These are phyloP conservation scores for Cataglyphis albicans DNA, from an alignment of 2,888 invertebrate species.

Conservation along the genomic window DNA sequence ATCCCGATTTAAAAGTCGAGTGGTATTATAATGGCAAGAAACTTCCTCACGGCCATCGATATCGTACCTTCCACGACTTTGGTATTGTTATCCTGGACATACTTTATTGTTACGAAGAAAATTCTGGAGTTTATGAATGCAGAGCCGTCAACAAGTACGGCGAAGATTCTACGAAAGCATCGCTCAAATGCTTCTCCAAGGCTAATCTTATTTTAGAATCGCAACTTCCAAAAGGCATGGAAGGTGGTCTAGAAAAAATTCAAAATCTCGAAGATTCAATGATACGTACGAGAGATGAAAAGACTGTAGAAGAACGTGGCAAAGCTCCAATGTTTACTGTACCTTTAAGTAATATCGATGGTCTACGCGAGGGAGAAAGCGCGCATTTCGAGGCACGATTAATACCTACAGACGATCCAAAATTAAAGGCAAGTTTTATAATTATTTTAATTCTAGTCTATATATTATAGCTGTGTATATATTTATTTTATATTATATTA, in stretches of 20 bases:
- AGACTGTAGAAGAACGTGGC: constrained; percentile 91
- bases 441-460: constrained; percentile 16
- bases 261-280: constrained; percentile 96
- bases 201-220: constrained; percentile 96
- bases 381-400: constrained; percentile 96
- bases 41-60: constrained; percentile 97
- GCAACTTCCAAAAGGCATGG: constrained; percentile 97
- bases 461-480: background rate
- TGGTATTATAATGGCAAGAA: constrained; percentile 98
- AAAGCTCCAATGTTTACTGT: constrained; percentile 96
- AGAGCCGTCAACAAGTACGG: constrained; percentile 97
- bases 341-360: constrained; percentile 95
- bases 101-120: constrained; percentile 98
- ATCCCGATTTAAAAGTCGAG: constrained; percentile 97
- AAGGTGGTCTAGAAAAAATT: constrained; percentile 97
- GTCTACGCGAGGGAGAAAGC: constrained; percentile 95
- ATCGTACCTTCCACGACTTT: constrained; percentile 98
- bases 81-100: constrained; percentile 98
- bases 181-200: constrained; percentile 94
- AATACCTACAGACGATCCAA: constrained; percentile 96
- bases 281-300: constrained; percentile 92
- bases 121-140: constrained; percentile 97
- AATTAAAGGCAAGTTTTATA: constrained; percentile 89
- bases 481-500: background rate
- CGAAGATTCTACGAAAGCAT: constrained; percentile 94